phyloP scores from a whole-genome alignment of 2,113 vertebrate species.

The Ctenodactylus gundi region DNA sequence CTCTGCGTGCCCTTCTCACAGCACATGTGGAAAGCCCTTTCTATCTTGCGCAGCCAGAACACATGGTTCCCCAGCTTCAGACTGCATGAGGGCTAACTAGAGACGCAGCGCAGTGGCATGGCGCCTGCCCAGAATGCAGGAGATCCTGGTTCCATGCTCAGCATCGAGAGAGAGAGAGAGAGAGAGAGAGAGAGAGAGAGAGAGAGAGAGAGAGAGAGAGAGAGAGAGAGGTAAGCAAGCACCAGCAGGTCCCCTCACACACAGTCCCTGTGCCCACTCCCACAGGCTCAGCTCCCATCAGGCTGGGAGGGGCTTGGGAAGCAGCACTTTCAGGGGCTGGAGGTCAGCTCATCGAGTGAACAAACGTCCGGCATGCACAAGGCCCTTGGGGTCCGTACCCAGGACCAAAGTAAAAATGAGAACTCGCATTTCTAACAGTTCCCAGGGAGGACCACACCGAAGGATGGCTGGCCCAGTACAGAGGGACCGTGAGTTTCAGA shows the following conservation, averaged over 20 bases:
- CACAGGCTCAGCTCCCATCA: not conserved
- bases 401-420: not conserved
- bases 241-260: not conserved
- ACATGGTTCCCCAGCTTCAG: not conserved
- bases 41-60: not conserved
- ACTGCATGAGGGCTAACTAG: not conserved
- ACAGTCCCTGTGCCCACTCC: not conserved
- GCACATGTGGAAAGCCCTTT: not conserved
- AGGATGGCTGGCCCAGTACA: not conserved
- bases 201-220: fast-evolving
- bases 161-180: not conserved
- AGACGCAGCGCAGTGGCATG: not conserved
- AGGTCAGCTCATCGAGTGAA: too few species aligned
- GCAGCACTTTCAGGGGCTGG: not conserved
- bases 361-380: not conserved
- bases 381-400: not conserved
- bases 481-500: fast-evolving
- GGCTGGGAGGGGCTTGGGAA: not conserved
- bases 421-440: not conserved
- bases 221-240: too few species aligned
- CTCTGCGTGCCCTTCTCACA: not conserved
- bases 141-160: not conserved
- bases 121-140: not conserved
- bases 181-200: not conserved
- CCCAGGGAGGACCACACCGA: not conserved